Conservation (phyloP, 2,113 vertebrate species). For the Capra hircus region DNA sequence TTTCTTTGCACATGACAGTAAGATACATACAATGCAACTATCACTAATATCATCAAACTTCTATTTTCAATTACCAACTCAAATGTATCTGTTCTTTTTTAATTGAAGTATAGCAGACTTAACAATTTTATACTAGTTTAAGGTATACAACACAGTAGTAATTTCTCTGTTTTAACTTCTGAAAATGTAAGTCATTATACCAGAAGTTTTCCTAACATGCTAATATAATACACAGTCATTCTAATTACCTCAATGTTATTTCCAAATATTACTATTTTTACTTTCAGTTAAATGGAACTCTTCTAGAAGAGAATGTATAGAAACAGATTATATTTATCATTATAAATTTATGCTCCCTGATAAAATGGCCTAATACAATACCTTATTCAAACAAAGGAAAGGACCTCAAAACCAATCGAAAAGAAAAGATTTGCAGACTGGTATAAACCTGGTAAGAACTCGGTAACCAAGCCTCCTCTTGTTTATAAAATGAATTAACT, state of each 20-base stretch:
- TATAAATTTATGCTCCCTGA: not conserved
- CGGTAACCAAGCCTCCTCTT: not conserved
- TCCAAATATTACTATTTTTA: not conserved
- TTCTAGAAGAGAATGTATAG: not conserved
- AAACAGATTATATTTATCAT: not conserved
- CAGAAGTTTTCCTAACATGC: conserved; percentile 32
- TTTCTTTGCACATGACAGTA: not conserved
- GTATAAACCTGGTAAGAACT: not conserved
- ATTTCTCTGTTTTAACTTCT: not conserved
- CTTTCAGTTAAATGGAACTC: not conserved
- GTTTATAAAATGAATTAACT: not conserved
- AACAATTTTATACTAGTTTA: not conserved
- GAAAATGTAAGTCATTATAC: not conserved
- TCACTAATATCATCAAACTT: not conserved
- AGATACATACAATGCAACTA: not conserved
- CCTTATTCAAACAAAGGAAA: conserved; percentile 20
- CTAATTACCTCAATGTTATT: not conserved
- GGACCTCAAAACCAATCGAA: not conserved
- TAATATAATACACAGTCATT: not conserved
- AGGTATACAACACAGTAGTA: not conserved
- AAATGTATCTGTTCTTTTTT: not conserved
- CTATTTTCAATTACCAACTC: conserved; percentile 8
- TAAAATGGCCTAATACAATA: conserved; percentile 23
- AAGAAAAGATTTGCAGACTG: not conserved
- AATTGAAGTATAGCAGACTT: not conserved